Evolutionary conservation across 1,140 invertebrate genomes (phyloP).

Genomic region (Lepidurus apus): DNA sequence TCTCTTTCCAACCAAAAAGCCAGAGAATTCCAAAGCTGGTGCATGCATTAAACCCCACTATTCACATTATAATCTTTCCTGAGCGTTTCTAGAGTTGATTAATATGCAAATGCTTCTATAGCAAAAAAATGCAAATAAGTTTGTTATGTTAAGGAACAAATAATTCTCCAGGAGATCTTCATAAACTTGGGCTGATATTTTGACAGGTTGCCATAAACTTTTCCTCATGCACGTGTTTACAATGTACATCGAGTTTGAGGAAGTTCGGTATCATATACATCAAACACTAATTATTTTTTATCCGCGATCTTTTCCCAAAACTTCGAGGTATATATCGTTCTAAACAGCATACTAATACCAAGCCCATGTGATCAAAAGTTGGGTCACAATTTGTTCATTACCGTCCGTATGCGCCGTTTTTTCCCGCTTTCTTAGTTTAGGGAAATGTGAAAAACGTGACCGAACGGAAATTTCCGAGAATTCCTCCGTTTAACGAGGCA

Average conservation of each 20-base stretch:
- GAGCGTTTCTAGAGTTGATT: no score
- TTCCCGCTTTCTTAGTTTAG: background rate
- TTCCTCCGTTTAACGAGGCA: background rate
- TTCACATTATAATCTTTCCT: background rate
- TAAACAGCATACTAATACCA: background rate
- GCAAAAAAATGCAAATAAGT: no score
- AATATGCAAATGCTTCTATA: no score
- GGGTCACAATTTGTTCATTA: background rate
- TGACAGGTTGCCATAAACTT: background rate
- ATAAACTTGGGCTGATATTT: background rate
- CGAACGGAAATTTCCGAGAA: background rate
- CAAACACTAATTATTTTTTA: background rate
- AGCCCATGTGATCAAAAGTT: background rate
- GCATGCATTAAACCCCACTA: background rate
- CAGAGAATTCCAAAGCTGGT: background rate
- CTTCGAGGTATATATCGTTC: background rate
- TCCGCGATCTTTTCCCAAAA: background rate
- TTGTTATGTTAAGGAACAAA: no score
- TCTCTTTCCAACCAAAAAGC: background rate
- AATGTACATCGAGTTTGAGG: background rate
- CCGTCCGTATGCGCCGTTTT: background rate
- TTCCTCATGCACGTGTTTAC: background rate
- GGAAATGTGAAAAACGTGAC: slow-evolving; percentile 9
- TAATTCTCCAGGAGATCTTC: background rate
- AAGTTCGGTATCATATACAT: background rate